These are phyloP conservation scores for Linurgus olivaceus DNA, from an alignment of 2,797 vertebrate genomes.

Conservation along the genomic window DNA sequence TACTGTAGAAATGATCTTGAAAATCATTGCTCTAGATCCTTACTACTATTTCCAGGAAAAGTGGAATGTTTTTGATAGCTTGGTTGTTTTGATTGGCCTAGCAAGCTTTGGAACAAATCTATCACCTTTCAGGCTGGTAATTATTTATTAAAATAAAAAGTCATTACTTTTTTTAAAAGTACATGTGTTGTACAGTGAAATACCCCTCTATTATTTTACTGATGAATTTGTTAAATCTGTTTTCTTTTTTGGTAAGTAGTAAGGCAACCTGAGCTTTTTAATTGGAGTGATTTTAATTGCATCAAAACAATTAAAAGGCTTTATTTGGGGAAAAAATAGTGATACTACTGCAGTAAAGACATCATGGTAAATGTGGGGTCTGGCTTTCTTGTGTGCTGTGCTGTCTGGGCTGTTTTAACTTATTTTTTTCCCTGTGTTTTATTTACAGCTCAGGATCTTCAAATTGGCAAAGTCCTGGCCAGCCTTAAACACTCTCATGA, in stretches of 20 bases:
- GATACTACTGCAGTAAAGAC: neutral
- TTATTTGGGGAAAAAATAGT: neutral
- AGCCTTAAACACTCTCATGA: slow-evolving; percentile 76
- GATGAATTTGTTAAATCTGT: neutral
- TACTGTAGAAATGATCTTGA: slow-evolving; percentile 73
- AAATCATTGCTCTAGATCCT: slow-evolving; percentile 76
- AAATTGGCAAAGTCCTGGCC: slow-evolving; percentile 80
- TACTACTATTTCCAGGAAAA: slow-evolving; percentile 74
- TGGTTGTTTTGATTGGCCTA: slow-evolving; percentile 68
- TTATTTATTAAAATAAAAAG: neutral
- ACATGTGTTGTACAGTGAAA: neutral
- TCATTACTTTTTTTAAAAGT: neutral
- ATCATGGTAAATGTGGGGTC: neutral
- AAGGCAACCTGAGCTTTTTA: neutral
- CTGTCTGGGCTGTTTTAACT: neutral
- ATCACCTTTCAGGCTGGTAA: slow-evolving; percentile 61
- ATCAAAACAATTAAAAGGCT: neutral
- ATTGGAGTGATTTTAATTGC: neutral
- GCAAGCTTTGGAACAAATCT: neutral
- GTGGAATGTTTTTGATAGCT: slow-evolving; percentile 77
- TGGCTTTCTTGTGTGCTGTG: neutral
- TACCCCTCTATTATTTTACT: neutral
- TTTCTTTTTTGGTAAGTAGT: neutral
- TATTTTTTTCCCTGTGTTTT: neutral
- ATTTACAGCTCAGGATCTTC: slow-evolving; percentile 76